These are phyloP conservation scores for Struthidea cinerea DNA, from an alignment of 2,113 vertebrate species.

Conservation along the genomic window DNA sequence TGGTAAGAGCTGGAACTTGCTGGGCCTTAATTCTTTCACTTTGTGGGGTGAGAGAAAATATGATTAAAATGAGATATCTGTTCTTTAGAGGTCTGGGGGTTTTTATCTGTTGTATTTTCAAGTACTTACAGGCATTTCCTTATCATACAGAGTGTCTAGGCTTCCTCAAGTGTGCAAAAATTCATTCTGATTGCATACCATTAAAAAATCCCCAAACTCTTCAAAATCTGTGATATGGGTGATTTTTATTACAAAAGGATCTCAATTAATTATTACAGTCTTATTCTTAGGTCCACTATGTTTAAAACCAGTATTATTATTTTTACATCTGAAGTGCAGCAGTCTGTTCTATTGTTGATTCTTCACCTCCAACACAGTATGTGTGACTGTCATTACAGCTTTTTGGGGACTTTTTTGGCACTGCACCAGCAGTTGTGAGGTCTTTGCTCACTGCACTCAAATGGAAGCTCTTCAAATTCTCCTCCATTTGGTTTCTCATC, in stretches of 20 bases:
- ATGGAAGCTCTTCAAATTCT: background rate
- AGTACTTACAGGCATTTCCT: background rate
- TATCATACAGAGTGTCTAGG: background rate
- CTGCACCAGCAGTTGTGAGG: accelerated
- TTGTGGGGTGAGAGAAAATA: background rate
- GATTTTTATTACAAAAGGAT: background rate
- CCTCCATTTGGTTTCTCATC: background rate
- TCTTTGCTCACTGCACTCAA: background rate
- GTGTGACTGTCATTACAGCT: background rate
- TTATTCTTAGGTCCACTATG: background rate
- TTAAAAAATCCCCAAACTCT: background rate
- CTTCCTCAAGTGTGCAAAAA: background rate
- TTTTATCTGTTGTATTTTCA: background rate
- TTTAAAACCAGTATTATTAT: background rate
- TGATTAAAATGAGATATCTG: background rate
- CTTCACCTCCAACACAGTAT: background rate
- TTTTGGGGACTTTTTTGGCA: background rate
- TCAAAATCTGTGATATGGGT: background rate
- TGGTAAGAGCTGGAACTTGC: background rate
- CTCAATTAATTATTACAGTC: background rate
- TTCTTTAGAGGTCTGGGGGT: background rate
- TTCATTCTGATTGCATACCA: background rate
- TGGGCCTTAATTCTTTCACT: background rate
- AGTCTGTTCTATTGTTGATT: background rate
- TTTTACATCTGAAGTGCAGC: background rate